Conservation (phyloP, 2,797 vertebrate species). For the Hipposideros larvatus region DNA sequence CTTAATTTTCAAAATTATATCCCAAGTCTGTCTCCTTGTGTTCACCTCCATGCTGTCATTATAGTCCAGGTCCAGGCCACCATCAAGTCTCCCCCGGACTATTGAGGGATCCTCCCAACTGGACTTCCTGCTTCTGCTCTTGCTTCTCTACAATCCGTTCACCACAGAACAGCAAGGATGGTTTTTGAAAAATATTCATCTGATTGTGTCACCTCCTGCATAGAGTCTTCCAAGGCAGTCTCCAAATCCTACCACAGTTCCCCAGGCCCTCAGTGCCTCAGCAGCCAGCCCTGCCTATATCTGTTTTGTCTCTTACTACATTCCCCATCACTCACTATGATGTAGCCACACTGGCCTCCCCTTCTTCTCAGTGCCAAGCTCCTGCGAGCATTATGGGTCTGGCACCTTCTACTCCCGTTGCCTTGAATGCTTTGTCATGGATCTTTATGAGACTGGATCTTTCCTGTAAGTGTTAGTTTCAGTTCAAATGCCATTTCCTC, state of each 20-base stretch:
- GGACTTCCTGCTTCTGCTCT: neutral
- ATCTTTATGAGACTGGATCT: neutral
- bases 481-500: neutral
- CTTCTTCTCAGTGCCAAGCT: neutral
- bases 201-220: neutral
- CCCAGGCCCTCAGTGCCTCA: neutral
- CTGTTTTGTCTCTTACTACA: neutral
- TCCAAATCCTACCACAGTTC: neutral
- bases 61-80: neutral
- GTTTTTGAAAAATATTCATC: neutral
- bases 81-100: fast-evolving
- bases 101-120: no score
- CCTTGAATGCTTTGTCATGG: neutral
- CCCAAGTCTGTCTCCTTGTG: neutral
- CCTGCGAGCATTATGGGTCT: neutral
- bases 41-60: neutral
- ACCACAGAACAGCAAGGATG: neutral
- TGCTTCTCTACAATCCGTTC: neutral
- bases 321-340: neutral
- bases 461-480: neutral
- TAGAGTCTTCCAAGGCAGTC: neutral
- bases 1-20: neutral
- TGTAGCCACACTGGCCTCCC: neutral
- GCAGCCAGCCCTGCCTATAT: fast-evolving
- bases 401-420: neutral